Evolutionary conservation across 2,888 invertebrate genomes (phyloP), one percentile per base, ranked within the genome.

Genomic region (Trissolcus japonicus): DNA sequence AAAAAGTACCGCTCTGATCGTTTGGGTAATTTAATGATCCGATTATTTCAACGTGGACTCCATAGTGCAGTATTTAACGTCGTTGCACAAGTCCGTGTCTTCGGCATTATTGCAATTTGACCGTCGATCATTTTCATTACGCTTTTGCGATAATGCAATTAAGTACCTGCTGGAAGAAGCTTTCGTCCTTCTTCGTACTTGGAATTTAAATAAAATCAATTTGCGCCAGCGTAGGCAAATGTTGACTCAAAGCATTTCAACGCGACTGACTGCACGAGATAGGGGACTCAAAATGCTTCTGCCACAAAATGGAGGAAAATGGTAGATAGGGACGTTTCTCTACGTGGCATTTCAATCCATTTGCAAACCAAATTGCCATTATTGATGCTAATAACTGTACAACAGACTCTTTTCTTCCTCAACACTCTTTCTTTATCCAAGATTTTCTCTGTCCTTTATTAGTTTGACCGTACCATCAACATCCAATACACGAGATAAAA

Each of bases 361-460:
- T 87, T 87, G 86, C 87, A 87, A 87, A 86, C 87, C 87, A 87
- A 87, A 87, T 87, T 87, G 87, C 86, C 86, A 87, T 87, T 87
- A 87, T 87, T 87, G 86, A 87, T 87, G 87, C 87, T 87, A 87
- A 87, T 87, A 87, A 87, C 86, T 85, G 85, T 86, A 87, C 86
- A 86, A 84, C 84, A 82, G 81, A 71, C 71, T 79, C 74, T 79
- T 60, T 76, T 68, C 63, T 79, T 73, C 56, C 57, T 62, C 29
- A 53, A 68, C 62, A 63, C 61, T 65, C 71, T 71, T 74, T 35
- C 35, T 9, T 11, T 9, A 6, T 35, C 35, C 9, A 35, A 63
- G 41, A 54, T 66, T 60, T 57, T 62, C 43, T 59, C 35, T 9
- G 43, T 68, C 40, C 14, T 66, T 48, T 46, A 48, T 51, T 43